Percentiles rank a stretch among this genome's conserved stretches.
Evolutionary conservation across 2,113 vertebrate genomes (phyloP).

Genomic region (Siphamia tubifer): DNA sequence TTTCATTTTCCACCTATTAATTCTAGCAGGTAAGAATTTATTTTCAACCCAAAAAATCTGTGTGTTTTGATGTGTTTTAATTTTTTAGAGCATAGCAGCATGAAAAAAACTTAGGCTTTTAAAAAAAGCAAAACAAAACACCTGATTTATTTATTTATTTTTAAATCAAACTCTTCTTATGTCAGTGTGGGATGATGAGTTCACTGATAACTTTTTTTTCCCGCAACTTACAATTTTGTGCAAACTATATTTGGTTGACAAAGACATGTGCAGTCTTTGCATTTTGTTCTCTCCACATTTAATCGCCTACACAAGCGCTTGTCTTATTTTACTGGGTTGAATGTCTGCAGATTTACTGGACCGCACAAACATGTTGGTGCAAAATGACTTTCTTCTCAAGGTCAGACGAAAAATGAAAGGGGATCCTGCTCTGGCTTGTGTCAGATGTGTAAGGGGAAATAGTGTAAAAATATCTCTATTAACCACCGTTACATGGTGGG

Average conservation of each 20-base stretch:
- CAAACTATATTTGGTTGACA: conserved; percentile 65
- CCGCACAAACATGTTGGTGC: conserved; percentile 22
- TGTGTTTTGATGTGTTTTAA: background rate
- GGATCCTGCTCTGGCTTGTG: conserved; percentile 18
- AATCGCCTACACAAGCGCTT: background rate
- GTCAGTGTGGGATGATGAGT: background rate
- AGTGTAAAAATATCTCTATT: conserved; percentile 39
- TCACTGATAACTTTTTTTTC: background rate
- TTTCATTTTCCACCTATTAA: conserved; percentile 35
- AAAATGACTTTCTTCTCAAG: conserved; percentile 55
- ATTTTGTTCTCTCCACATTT: conserved; percentile 25
- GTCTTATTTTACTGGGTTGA: background rate
- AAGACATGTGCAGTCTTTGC: conserved; percentile 37
- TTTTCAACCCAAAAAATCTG: background rate
- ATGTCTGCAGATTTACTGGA: conserved; percentile 10
- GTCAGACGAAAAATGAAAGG: conserved; percentile 64
- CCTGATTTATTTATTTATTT: no score
- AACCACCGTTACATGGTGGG: background rate
- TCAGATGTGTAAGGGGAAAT: conserved; percentile 52
- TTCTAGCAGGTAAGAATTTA: conserved; percentile 64
- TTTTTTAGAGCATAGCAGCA: background rate
- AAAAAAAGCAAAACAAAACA: no score
- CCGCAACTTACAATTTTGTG: background rate
- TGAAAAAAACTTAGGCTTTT: background rate
- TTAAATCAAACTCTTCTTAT: background rate